phyloP scores from a whole-genome alignment of 2,113 vertebrate genomes.

The Ailuropoda melanoleuca region DNA sequence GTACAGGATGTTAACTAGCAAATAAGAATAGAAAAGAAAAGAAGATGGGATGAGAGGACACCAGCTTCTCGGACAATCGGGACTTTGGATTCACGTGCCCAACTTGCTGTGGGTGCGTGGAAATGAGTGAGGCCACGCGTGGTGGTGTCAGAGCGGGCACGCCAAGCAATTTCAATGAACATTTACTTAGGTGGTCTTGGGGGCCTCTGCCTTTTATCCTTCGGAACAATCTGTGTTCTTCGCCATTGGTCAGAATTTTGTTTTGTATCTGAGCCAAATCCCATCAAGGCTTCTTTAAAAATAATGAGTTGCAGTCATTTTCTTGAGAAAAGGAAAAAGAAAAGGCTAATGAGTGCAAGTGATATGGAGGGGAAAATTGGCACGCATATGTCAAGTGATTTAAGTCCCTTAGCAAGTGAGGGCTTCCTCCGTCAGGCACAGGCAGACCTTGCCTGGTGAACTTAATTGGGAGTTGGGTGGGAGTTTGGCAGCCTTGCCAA shows the following conservation, averaged over 20 bases:
- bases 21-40: neutral
- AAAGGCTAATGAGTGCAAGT: conserved; percentile 58
- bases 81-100: neutral
- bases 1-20: neutral
- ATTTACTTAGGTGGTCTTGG: conserved; percentile 19
- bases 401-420: conserved; percentile 45
- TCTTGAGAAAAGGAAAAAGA: conserved; percentile 60
- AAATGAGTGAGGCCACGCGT: neutral
- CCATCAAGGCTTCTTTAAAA: conserved; percentile 53
- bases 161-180: neutral
- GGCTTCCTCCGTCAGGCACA: neutral
- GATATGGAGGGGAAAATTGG: conserved; percentile 46
- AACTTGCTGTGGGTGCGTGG: neutral
- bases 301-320: conserved; percentile 66
- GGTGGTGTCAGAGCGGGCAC: rapidly evolving
- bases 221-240: conserved; percentile 7
- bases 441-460: neutral
- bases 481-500: conserved; percentile 43
- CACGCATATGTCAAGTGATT: conserved; percentile 40
- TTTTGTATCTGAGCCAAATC: conserved; percentile 69
- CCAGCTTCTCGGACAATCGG: neutral
- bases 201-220: conserved; percentile 27
- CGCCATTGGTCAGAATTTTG: conserved; percentile 49
- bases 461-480: conserved; percentile 59
- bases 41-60: neutral